These are phyloP conservation scores for Lophotriccus pileatus DNA, from an alignment of 2,797 vertebrate genomes.

Conservation along the genomic window DNA sequence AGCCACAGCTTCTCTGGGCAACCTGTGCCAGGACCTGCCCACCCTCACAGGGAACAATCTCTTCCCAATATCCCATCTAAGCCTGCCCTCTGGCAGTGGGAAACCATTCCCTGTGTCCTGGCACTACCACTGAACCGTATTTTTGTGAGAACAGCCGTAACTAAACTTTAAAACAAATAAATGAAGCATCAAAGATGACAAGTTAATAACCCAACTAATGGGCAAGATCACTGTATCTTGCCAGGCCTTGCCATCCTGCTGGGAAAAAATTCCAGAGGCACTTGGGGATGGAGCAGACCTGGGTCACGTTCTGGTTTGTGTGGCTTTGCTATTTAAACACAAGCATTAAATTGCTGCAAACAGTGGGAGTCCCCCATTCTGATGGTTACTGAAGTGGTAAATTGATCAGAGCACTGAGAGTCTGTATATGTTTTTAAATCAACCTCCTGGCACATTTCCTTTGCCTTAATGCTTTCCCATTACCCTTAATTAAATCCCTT, in stretches of 20 bases:
- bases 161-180: background rate
- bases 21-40: background rate
- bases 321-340: background rate
- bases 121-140: background rate
- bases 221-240: background rate
- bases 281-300: background rate
- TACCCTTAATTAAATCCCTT: slow-evolving; percentile 57
- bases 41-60: accelerated
- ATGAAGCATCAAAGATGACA: background rate
- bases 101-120: background rate
- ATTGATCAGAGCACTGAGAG: slow-evolving; percentile 34
- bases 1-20: background rate
- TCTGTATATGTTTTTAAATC: slow-evolving; percentile 53
- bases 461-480: slow-evolving; percentile 34
- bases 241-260: background rate
- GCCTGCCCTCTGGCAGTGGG: background rate
- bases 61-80: background rate
- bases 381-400: slow-evolving; percentile 43
- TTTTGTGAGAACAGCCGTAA: background rate
- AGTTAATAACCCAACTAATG: background rate
- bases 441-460: slow-evolving; percentile 24
- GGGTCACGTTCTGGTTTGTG: background rate
- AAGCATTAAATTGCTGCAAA: slow-evolving; percentile 1
- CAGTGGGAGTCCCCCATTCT: background rate
- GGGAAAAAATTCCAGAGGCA: background rate